Evolutionary conservation across 2,888 invertebrate species (phyloP), one percentile per base, ranked within the genome.

Genomic region (Lordiphosa andalusiaca): DNA sequence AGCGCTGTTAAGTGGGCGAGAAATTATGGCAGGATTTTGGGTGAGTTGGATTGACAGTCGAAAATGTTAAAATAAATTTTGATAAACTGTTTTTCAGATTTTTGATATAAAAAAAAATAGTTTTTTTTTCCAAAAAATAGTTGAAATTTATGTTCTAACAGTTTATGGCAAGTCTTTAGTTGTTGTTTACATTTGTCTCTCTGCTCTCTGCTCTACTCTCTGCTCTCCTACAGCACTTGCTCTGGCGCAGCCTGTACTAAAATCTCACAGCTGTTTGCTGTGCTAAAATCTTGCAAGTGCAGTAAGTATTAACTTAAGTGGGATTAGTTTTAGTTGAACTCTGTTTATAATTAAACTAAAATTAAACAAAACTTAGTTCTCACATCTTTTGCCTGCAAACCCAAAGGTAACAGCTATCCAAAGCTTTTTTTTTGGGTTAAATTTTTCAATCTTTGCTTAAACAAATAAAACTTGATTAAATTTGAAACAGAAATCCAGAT

Each of bases 171-270:
- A 71, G 53, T 42, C 47, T 40, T 5, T 21, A n/a, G 2, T 9
- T 16, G 13, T 46, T 47, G 55, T 57, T 40, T 42, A 38, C 13
- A 40, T 44, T 46, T 39, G 44, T 4, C 23, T 25, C 50, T 54
- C n/a, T 49, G 61, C 50, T 9, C 16, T 57, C 35, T 57, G 13
- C 49, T 16, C 50, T 16, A 30, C 30, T 44, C 44, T 25, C 7
- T 13, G 13, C 44, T 40, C 40, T 40, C 40, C 4, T 4, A 10
- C 5, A 16, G 30, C 9, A 4, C 6, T 16, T 9, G 12, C 62
- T 51, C 44, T 49, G 49, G 55, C 63, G 66, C 64, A 74, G 69
- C 48, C 12, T 82, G 82, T 71, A 5, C 76, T 84, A 84, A 77
- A 75, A 69, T 0, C 30, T 33, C 33, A 6, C 44, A 44, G 44